Evolutionary conservation across 1,140 invertebrate species (phyloP).

Genomic region (Halesus radiatus): DNA sequence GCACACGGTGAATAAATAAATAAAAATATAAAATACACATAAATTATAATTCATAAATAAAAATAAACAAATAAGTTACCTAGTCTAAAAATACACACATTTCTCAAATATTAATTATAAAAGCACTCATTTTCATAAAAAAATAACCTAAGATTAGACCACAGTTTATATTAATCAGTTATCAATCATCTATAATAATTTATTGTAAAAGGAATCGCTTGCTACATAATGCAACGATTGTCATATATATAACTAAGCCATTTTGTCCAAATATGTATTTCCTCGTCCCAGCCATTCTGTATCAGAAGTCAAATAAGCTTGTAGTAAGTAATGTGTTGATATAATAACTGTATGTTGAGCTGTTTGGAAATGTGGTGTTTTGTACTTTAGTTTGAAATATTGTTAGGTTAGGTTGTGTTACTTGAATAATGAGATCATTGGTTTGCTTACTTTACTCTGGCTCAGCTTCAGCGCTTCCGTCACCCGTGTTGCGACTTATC

Average conservation of each 20-base stretch:
- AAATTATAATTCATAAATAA: constrained; percentile 43
- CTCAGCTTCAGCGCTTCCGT: constrained; percentile 3
- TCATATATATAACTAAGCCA: constrained; percentile 42
- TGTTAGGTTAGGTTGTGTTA: constrained; percentile 51
- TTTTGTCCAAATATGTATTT: constrained; percentile 25
- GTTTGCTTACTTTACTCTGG: constrained; percentile 40
- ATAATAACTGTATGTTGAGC: constrained; percentile 5
- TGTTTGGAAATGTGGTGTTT: constrained; percentile 56
- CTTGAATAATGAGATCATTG: constrained; percentile 58
- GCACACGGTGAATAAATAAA: constrained; percentile 35
- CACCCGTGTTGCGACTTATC: constrained; percentile 39
- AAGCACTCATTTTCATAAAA: constrained; percentile 57
- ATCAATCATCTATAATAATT: constrained; percentile 51
- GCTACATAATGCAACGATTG: constrained; percentile 49
- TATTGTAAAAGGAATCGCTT: constrained; percentile 38
- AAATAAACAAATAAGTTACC: constrained; percentile 54
- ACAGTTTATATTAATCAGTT: constrained; percentile 54
- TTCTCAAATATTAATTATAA: constrained; percentile 53
- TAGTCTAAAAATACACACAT: constrained; percentile 58
- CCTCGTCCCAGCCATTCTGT: constrained; percentile 1
- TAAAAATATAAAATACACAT: constrained; percentile 42
- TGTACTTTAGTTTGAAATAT: constrained; percentile 51
- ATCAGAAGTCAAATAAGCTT: background rate
- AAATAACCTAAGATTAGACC: constrained; percentile 58
- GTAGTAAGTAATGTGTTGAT: background rate